phyloP scores from a whole-genome alignment of 2,888 invertebrate species.

The Pachycephus smyrnensis region DNA sequence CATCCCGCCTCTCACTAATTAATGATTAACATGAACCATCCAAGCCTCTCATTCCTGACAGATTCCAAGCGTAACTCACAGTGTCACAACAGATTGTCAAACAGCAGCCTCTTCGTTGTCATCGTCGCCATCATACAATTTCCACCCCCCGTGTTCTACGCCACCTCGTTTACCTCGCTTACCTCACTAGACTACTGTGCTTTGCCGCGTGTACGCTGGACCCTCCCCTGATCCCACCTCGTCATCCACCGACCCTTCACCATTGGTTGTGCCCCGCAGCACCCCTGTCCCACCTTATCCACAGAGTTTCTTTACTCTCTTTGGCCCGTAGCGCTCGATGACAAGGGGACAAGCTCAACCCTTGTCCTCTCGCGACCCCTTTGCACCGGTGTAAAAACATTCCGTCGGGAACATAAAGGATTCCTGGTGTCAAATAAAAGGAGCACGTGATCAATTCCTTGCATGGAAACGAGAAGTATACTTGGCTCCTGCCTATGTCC shows the following conservation, averaged over 20 bases:
- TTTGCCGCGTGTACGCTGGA: neutral
- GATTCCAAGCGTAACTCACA: neutral
- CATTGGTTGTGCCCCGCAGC: neutral
- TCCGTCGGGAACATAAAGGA: conserved; percentile 24
- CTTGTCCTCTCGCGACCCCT: conserved; percentile 6
- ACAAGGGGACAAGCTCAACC: conserved; percentile 6
- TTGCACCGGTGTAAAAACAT: conserved; percentile 18
- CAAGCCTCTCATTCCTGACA: neutral
- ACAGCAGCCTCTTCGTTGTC: neutral
- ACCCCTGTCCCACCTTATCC: neutral
- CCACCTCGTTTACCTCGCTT: neutral
- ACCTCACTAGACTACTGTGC: neutral
- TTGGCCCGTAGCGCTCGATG: neutral
- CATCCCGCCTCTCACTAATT: neutral
- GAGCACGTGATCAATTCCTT: conserved; percentile 26
- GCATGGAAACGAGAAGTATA: conserved; percentile 9
- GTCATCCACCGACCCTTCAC: neutral
- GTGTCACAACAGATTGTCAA: neutral
- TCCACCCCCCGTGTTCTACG: neutral
- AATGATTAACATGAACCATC: neutral
- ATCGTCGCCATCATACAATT: neutral
- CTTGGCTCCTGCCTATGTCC: neutral
- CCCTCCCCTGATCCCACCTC: neutral
- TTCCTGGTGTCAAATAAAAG: conserved; percentile 26
- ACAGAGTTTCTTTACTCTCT: neutral